Evolutionary conservation across 2,888 invertebrate genomes (phyloP), one percentile per base, ranked within the genome.

Genomic region (Leptopilina drosophilae): DNA sequence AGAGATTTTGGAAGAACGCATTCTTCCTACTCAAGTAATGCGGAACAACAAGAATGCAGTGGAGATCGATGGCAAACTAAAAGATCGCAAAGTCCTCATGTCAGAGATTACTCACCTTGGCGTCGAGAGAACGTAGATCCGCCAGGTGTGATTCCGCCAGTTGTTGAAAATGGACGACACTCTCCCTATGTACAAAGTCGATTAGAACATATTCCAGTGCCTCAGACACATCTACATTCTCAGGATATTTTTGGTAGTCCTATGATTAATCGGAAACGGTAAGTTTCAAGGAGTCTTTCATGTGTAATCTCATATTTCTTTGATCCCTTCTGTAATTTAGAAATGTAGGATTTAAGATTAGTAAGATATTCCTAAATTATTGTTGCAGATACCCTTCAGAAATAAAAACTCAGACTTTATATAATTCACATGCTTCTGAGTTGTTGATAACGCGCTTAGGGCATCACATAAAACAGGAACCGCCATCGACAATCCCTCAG

Each of bases 101-200:
- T 90, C 4, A 84, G 91, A n/a, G 91, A 92, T 80, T 92, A 92
- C 81, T 92, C 91, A 42, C 91, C 91, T 1, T 92, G 91, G 91
- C 87, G 91, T 73, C 86, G 91, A 33, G 91, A 92, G 79, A 92
- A 92, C 77, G 91, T 92, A 33, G 91, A 92, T 85, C 91, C 91
- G 8, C 91, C 91, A 8, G 89, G 89, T 40, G 91, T 91, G n/a
- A 85, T 90, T 78, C 91, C 89, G 78, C 82, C 84, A 53, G 84
- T 82, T 33, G 84, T 78, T 20, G 91, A 88, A 81, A 87, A 87
- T 78, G 89, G 88, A 46, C 88, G 87, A 81, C 89, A 88, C 78
- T 87, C 91, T 46, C 89, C 91, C 15, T 89, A 89, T 80, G 85
- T 90, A 53, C 90, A 90, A 77, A 89, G 89, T 81, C 87, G 89